Percentiles rank a stretch among this genome's conserved stretches.
These are phyloP conservation scores for Acanthornis magna DNA, from an alignment of 2,797 vertebrate genomes.

Conservation along the genomic window DNA sequence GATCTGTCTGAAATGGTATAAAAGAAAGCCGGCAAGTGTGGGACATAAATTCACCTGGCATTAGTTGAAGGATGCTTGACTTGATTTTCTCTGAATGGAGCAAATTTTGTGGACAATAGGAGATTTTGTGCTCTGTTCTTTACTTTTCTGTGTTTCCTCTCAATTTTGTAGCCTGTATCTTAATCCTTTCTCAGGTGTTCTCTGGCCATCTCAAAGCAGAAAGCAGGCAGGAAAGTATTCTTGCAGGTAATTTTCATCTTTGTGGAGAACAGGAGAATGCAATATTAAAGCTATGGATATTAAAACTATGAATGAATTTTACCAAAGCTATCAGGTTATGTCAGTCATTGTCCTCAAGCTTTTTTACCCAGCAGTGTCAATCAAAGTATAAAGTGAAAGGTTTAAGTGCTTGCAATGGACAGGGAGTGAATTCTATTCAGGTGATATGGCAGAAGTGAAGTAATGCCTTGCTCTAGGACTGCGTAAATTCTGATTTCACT, in stretches of 20 bases:
- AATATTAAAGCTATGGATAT: neutral
- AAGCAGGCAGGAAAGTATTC: neutral
- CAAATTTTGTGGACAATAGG: neutral
- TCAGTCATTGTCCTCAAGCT: neutral
- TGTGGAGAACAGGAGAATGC: neutral
- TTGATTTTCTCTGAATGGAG: neutral
- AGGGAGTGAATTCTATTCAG: neutral
- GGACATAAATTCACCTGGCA: neutral
- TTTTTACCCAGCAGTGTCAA: neutral
- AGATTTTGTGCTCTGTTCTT: neutral
- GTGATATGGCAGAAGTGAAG: neutral
- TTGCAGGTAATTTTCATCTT: neutral
- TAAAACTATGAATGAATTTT: neutral
- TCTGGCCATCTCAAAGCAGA: neutral
- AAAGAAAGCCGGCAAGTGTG: neutral
- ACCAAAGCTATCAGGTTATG: neutral
- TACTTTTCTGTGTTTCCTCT: neutral
- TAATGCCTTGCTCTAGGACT: neutral
- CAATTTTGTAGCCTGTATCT: neutral
- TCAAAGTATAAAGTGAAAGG: neutral
- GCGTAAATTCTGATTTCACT: neutral
- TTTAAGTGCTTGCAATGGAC: neutral
- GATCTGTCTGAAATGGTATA: neutral
- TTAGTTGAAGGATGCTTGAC: neutral
- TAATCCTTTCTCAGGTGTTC: neutral